These are phyloP conservation scores for Cloeon dipterum DNA, from an alignment of 2,888 invertebrate species.

Conservation along the genomic window DNA sequence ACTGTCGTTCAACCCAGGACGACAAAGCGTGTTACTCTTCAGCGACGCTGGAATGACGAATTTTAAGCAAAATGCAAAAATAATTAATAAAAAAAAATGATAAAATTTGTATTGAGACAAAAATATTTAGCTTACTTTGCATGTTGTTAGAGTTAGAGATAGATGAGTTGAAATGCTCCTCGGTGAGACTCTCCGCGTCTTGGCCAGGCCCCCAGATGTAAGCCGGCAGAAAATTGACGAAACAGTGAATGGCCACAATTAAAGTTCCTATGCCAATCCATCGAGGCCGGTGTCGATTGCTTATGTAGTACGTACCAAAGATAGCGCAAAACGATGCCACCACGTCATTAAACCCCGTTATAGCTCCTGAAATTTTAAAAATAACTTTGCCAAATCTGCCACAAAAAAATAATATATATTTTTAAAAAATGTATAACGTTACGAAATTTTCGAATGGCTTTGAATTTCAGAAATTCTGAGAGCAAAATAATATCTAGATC, in stretches of 20 bases:
- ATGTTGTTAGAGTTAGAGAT: too few species aligned
- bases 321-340: conserved; percentile 42
- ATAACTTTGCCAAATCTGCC: too few species aligned
- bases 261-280: conserved; percentile 42
- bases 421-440: too few species aligned
- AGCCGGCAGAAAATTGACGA: conserved; percentile 40
- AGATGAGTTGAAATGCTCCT: conserved; percentile 37
- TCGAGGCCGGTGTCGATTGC: conserved; percentile 42
- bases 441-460: too few species aligned
- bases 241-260: conserved; percentile 36
- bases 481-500: too few species aligned
- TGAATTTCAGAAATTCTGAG: too few species aligned
- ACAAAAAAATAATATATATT: too few species aligned
- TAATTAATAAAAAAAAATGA: too few species aligned
- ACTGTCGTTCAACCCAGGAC: conserved; percentile 9
- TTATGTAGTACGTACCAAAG: conserved; percentile 44
- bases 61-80: too few species aligned
- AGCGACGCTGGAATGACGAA: conserved; percentile 25
- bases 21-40: conserved; percentile 30
- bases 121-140: too few species aligned
- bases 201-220: conserved; percentile 42
- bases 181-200: conserved; percentile 34
- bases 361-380: too few species aligned
- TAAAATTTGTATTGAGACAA: too few species aligned
- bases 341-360: conserved; percentile 50